Evolutionary conservation across 1,140 invertebrate species (phyloP).

Genomic region (Parasteatoda tepidariorum): DNA sequence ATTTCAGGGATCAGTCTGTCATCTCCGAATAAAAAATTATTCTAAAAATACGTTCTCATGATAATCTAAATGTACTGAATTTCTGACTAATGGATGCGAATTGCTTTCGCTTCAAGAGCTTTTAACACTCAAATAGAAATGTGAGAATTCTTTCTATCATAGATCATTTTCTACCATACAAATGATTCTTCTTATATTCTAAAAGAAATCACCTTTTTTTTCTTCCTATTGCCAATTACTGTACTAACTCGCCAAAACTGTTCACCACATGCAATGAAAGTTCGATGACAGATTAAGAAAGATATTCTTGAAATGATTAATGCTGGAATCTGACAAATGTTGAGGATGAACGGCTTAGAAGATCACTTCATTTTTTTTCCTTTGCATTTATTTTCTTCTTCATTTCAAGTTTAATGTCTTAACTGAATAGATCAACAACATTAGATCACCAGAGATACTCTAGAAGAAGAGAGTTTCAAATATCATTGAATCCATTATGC

Average conservation of each 20-base stretch:
- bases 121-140: neutral
- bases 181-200: neutral
- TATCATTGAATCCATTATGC: too few species aligned
- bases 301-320: constrained; percentile 58
- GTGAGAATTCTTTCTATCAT: neutral
- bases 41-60: too few species aligned
- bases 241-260: constrained; percentile 46
- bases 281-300: constrained; percentile 41
- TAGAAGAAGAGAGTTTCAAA: too few species aligned
- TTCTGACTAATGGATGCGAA: neutral
- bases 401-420: neutral
- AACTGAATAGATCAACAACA: neutral
- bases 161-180: neutral
- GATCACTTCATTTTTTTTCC: neutral
- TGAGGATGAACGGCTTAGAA: constrained; percentile 7
- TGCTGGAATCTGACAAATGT: constrained; percentile 46
- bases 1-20: too few species aligned
- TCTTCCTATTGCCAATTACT: constrained; percentile 38
- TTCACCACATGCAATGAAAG: constrained; percentile 2
- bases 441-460: neutral
- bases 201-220: neutral
- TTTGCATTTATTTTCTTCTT: neutral
- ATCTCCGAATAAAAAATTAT: too few species aligned
- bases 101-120: neutral
- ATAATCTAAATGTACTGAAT: too few species aligned